phyloP scores from a whole-genome alignment of 2,797 vertebrate genomes.

The Sitta carolinensis region DNA sequence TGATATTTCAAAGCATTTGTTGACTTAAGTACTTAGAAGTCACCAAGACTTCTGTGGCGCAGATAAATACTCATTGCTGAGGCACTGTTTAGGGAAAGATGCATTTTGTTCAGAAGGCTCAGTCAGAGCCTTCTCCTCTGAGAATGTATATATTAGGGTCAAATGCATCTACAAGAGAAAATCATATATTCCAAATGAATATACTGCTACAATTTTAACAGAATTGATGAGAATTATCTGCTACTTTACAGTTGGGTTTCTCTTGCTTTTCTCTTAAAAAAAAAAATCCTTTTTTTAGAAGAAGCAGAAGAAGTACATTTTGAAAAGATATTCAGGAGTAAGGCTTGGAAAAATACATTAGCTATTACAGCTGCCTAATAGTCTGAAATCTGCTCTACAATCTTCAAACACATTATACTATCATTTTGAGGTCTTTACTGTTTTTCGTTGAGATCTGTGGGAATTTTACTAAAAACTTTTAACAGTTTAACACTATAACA shows the following conservation, averaged over 20 bases:
- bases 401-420: not conserved
- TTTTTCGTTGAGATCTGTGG: not conserved
- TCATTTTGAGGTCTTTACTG: constrained; percentile 16
- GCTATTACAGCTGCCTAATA: constrained; percentile 2
- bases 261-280: not conserved
- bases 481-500: not conserved
- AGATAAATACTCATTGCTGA: constrained; percentile 19
- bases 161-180: constrained; percentile 15
- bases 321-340: not conserved
- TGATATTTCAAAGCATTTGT: not conserved
- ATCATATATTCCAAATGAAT: not conserved
- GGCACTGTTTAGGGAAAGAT: constrained; percentile 2
- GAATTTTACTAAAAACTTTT: not conserved
- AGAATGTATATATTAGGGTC: not conserved
- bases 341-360: not conserved
- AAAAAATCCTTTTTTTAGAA: constrained; percentile 7
- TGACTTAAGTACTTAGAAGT: constrained; percentile 16
- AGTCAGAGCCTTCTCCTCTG: not conserved
- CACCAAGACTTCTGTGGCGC: not conserved
- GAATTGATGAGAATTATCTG: constrained; percentile 10
- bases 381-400: not conserved
- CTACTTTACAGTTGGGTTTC: not conserved
- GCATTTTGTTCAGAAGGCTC: not conserved
- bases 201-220: constrained; percentile 17
- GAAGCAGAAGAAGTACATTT: not conserved